Evolutionary conservation across 2,113 vertebrate species (phyloP).

Genomic region (Cyprinus carpio): DNA sequence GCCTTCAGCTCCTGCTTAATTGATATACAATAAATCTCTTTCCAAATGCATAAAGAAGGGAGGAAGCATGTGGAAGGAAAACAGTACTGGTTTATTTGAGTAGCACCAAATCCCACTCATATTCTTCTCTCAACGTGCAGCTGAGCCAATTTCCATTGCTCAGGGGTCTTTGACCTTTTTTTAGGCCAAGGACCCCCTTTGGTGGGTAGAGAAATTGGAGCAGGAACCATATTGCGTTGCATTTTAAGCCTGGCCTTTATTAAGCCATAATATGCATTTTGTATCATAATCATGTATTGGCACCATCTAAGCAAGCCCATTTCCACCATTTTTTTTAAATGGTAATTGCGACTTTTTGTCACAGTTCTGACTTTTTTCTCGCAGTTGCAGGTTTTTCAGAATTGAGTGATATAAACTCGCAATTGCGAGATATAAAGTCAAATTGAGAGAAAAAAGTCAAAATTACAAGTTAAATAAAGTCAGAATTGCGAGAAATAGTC

Average conservation of each 20-base stretch:
- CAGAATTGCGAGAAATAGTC: too few species aligned
- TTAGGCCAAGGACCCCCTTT: background rate
- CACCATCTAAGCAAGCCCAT: background rate
- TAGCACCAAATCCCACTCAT: background rate
- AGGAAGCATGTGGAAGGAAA: background rate
- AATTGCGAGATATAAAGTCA: too few species aligned
- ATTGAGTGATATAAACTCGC: too few species aligned
- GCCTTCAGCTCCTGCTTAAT: conserved; percentile 37
- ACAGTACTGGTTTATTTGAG: background rate
- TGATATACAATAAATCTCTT: conserved; percentile 30
- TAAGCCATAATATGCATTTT: background rate
- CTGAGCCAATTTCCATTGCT: background rate
- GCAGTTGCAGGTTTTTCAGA: too few species aligned
- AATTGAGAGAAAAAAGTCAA: too few species aligned
- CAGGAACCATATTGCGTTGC: background rate
- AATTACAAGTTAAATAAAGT: too few species aligned
- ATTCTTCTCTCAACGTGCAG: background rate
- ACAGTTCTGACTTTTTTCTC: too few species aligned
- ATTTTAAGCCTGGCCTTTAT: background rate
- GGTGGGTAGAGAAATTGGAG: background rate
- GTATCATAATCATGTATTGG: background rate
- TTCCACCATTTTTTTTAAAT: too few species aligned
- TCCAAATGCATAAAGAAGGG: background rate
- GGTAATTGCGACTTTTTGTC: too few species aligned
- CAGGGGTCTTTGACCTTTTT: background rate